Conservation (phyloP, 2,888 invertebrate genomes). For the Amiota communis region DNA sequence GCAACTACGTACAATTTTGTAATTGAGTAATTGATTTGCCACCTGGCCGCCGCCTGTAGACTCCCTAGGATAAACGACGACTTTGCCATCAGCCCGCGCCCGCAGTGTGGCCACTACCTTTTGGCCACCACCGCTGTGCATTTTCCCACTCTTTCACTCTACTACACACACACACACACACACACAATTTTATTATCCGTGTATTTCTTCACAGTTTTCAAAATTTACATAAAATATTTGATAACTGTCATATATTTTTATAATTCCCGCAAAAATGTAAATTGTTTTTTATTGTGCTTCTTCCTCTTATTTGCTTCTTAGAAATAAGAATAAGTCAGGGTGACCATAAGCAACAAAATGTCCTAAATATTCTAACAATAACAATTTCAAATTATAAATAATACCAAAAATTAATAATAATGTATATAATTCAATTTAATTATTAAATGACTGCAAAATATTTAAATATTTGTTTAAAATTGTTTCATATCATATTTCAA, state of each 20-base stretch:
- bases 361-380: too few species aligned
- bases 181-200: not conserved
- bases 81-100: constrained; percentile 68
- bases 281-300: not conserved
- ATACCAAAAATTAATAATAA: too few species aligned
- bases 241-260: not conserved
- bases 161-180: not conserved
- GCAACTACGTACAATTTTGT: constrained; percentile 63
- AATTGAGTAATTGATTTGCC: constrained; percentile 60
- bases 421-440: too few species aligned
- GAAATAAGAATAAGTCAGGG: too few species aligned
- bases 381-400: too few species aligned
- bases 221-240: not conserved
- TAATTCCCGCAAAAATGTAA: constrained; percentile 44
- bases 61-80: constrained; percentile 58
- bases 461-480: too few species aligned
- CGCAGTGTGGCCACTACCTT: constrained; percentile 69
- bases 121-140: constrained; percentile 57
- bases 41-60: constrained; percentile 45
- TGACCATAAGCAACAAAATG: too few species aligned
- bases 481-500: too few species aligned
- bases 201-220: not conserved
- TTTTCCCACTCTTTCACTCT: constrained; percentile 40
- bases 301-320: constrained; percentile 7
- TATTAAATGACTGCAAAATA: too few species aligned